Base-by-base conservation (phyloP, 2,113 vertebrate genomes). In the Etheostoma spectabile region DNA sequence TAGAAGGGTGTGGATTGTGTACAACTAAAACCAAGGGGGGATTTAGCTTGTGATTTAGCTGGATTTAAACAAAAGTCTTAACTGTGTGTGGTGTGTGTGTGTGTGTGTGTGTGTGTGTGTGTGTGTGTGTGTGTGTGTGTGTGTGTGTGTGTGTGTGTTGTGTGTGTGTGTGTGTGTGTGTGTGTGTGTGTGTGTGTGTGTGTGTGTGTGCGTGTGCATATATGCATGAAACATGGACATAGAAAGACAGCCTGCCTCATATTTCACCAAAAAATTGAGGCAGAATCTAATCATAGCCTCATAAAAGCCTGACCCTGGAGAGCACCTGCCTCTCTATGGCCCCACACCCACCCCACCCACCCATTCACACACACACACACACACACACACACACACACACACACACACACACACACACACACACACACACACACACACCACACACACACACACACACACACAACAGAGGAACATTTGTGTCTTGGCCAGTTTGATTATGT, bases 201-300 rank as follows among this genome's bases (percentile, higher is more conserved):
- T 57, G 10, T 35, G 45, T 63, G 64, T 61, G n/a, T 71, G 33
- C 8, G 53, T 62, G 35, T 27, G 83, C 79, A 77, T 86, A 71
- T 89, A 76, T 82, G 83, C 71, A 83, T 87, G 86, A 72, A 82
- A 83, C 85, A 80, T 80, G 85, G 83, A 75, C 74, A 80, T 65
- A 83, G 82, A 83, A 89, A 83, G 80, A 89, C 77, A n/a, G 86
- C 75, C 82, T 89, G 90, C 80, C 79, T 91, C 89, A 88, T 93
- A 92, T 90, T 93, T 95, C 93, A 91, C 88, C 88, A 85, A 90
- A 89, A 93, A 92, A 93, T 93, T 91, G 88, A 90, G 78, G 81
- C 72, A 80, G 79, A 91, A 93, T 95, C 87, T 93, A 94, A 95
- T 94, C 91, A 94, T 81, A 88, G 74, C 80, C 84, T 89, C 86